phyloP scores from a whole-genome alignment of 2,113 vertebrate species.

The Steatornis caripensis region DNA sequence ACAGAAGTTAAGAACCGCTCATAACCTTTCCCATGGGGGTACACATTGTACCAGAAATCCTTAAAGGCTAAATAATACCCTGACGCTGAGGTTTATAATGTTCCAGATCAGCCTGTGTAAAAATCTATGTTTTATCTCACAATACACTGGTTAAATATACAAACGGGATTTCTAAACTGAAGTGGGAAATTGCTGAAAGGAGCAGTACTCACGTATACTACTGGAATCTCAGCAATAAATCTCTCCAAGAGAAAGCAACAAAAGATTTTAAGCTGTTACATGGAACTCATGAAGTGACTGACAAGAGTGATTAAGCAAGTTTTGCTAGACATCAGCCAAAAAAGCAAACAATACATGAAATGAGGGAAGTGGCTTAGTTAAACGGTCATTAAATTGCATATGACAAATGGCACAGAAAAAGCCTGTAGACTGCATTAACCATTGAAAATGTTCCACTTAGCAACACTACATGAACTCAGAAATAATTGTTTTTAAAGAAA shows the following conservation, averaged over 20 bases:
- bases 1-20: background rate
- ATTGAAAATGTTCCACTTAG: slow-evolving; percentile 49
- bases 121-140: background rate
- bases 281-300: background rate
- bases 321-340: slow-evolving; percentile 61
- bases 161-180: slow-evolving; percentile 40
- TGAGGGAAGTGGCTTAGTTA: slow-evolving; percentile 43
- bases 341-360: slow-evolving; percentile 63
- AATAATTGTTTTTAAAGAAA: slow-evolving; percentile 38
- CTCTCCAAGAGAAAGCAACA: slow-evolving; percentile 39
- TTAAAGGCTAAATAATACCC: slow-evolving; percentile 1
- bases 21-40: background rate
- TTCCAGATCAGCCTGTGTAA: slow-evolving; percentile 1
- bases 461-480: slow-evolving; percentile 53
- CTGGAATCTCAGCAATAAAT: slow-evolving; percentile 57
- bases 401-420: slow-evolving; percentile 46
- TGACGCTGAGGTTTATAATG: background rate
- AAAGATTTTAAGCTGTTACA: slow-evolving; percentile 24
- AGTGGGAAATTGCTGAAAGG: slow-evolving; percentile 54
- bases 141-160: slow-evolving; percentile 28
- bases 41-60: background rate
- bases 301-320: slow-evolving; percentile 35
- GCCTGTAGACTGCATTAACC: slow-evolving; percentile 44
- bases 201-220: slow-evolving; percentile 31
- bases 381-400: slow-evolving; percentile 38